A percentile compares a stretch with the other conserved stretches of the same genome.
Conservation (phyloP, 2,888 invertebrate species). For the Dendrolimus houi region DNA sequence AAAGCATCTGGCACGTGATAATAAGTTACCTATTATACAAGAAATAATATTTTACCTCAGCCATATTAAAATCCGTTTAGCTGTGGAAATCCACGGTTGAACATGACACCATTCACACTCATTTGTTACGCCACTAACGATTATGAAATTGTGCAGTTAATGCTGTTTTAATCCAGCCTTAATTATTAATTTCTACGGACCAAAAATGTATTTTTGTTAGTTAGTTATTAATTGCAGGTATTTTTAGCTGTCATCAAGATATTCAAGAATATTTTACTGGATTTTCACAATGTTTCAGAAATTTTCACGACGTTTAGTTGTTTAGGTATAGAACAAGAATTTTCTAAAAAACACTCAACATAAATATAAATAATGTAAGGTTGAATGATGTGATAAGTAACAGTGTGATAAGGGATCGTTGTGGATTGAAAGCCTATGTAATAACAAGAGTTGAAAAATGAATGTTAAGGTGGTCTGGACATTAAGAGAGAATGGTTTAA, state of each 20-base stretch:
- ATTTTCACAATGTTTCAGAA: too few relatives aligned
- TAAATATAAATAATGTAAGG: too few relatives aligned
- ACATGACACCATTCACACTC: constrained; percentile 27
- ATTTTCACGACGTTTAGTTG: too few relatives aligned
- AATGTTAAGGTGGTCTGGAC: too few relatives aligned
- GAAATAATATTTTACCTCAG: constrained; percentile 25
- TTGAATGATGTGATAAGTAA: too few relatives aligned
- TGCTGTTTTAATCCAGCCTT: constrained; percentile 21
- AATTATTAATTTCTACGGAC: constrained; percentile 9
- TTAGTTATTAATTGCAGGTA: background rate
- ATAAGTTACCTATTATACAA: constrained; percentile 29
- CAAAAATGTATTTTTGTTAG: background rate
- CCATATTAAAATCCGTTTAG: constrained; percentile 32
- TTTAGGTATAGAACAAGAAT: too few relatives aligned
- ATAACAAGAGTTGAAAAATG: too few relatives aligned
- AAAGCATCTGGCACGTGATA: constrained; percentile 24
- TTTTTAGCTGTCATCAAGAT: background rate
- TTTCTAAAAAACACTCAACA: too few relatives aligned
- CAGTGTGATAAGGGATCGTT: too few relatives aligned
- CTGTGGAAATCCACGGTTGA: constrained; percentile 33
- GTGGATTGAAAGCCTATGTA: too few relatives aligned
- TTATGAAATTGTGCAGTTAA: constrained; percentile 31
- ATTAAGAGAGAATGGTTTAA: too few relatives aligned
- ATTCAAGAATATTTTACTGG: too few relatives aligned
- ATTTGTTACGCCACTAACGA: constrained; percentile 37